Evolutionary conservation across 2,888 invertebrate genomes (phyloP).

Genomic region (Gymnoscelis rufifasciata): DNA sequence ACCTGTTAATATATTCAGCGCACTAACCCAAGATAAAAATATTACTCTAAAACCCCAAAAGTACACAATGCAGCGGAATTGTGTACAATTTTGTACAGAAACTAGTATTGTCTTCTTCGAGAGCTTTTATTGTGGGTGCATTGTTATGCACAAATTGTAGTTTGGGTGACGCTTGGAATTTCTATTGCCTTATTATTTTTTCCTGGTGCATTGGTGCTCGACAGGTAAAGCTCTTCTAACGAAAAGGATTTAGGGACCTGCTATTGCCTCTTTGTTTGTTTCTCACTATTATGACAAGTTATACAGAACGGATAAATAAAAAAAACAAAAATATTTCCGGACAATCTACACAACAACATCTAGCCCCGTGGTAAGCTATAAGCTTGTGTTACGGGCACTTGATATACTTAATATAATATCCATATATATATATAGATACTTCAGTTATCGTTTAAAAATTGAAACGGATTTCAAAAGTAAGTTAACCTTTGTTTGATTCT

Average conservation of each 20-base stretch:
- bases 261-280: not conserved
- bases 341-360: too few species aligned
- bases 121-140: conserved; percentile 36
- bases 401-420: too few species aligned
- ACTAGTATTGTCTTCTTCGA: conserved; percentile 35
- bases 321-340: too few species aligned
- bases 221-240: conserved; percentile 15
- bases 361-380: too few species aligned
- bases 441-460: too few species aligned
- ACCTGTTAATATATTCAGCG: conserved; percentile 20
- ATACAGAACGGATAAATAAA: not conserved
- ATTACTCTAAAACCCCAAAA: conserved; percentile 24
- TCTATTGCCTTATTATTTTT: conserved; percentile 20
- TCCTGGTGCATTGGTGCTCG: not conserved
- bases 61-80: conserved; percentile 25
- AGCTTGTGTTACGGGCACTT: too few species aligned
- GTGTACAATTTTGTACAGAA: conserved; percentile 21
- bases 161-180: conserved; percentile 30
- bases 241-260: not conserved
- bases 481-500: too few species aligned
- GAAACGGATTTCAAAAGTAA: too few species aligned
- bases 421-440: too few species aligned
- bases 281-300: not conserved
- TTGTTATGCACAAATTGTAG: conserved; percentile 35
- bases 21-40: conserved; percentile 21